Conservation (phyloP, 2,888 invertebrate species). For the Cheilosia vernalis region DNA sequence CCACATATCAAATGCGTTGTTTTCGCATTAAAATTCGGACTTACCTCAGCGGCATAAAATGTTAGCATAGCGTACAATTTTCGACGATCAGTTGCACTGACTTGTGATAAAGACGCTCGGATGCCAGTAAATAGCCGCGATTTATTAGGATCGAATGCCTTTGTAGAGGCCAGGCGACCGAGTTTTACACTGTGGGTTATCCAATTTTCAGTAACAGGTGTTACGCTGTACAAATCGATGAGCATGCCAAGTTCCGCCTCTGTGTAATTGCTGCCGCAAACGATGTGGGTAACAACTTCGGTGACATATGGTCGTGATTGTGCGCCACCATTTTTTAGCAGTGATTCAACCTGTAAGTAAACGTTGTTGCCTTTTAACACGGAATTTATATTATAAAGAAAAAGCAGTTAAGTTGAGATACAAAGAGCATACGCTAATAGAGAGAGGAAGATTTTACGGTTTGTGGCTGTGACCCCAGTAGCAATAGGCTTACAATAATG, state of each 20-base stretch:
- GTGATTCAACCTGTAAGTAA: constrained; percentile 88
- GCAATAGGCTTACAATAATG: no score
- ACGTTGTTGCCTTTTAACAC: constrained; percentile 13
- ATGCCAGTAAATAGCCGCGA: constrained; percentile 90
- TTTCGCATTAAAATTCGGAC: constrained; percentile 87
- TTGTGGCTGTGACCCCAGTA: no score
- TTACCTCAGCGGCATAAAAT: constrained; percentile 93
- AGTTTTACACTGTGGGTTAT: constrained; percentile 88
- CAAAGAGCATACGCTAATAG: no score
- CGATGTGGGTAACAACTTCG: constrained; percentile 96
- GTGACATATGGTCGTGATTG: constrained; percentile 94
- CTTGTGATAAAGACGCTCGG: constrained; percentile 90
- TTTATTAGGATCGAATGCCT: constrained; percentile 88
- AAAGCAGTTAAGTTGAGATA: no score
- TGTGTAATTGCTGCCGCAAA: constrained; percentile 93
- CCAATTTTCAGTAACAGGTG: constrained; percentile 95
- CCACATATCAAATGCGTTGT: constrained; percentile 94
- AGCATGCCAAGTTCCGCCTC: constrained; percentile 95
- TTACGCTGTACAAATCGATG: constrained; percentile 95
- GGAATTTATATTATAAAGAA: no score
- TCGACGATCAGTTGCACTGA: constrained; percentile 89
- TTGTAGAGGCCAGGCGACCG: constrained; percentile 87
- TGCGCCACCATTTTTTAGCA: constrained; percentile 93
- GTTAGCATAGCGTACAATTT: constrained; percentile 93
- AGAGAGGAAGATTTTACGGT: no score